Base-by-base conservation (phyloP, 1,140 invertebrate species). In the Metopolophium dirhodum region DNA sequence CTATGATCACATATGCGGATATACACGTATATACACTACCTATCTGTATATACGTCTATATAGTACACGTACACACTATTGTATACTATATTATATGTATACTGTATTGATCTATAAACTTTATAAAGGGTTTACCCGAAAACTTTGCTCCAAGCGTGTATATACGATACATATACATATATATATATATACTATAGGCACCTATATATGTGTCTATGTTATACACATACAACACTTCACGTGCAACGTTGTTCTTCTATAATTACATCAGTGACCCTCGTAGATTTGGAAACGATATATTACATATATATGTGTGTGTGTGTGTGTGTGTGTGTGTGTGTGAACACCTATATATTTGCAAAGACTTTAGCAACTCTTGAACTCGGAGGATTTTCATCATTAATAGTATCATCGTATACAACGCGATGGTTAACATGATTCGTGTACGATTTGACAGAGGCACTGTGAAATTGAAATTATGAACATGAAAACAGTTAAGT, bases 111-210 rank as follows among this genome's bases (percentile, higher is more conserved):
- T 49, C 45, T n/a, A 22, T 30, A 49, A 87, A 87, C 86, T 87
- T 87, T 87, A 26, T 87, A 87, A 87, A 87, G 86, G 26, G 45
- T 49, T 87, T 51, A 87, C 45, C 86, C 45, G 47, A 87, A 87
- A 87, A 51, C 47, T 87, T 51, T 87, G 7, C 45, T 20, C 45
- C 6, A n/a, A n/a, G 4, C 61, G 30, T 77, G 61, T 68, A 68
- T 30, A 9, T 68, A 68, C 30, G 30, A 30, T 61, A 61, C 9
- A 61, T 23, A 54, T 22, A 61, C 9, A 30, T 30, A 30, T 77
- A 61, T 54, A 54, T 22, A 61, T 11, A 30, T 61, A 30, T 77
- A 18, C 6, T 77, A n/a, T 18, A n/a, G 61, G 30, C 14, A 68
- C 30, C 30, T 68, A 68, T 18, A 68, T 30, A 57, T 61, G 26